Conservation (phyloP, 2,113 vertebrate genomes). For the Sisor rabdophorus region DNA sequence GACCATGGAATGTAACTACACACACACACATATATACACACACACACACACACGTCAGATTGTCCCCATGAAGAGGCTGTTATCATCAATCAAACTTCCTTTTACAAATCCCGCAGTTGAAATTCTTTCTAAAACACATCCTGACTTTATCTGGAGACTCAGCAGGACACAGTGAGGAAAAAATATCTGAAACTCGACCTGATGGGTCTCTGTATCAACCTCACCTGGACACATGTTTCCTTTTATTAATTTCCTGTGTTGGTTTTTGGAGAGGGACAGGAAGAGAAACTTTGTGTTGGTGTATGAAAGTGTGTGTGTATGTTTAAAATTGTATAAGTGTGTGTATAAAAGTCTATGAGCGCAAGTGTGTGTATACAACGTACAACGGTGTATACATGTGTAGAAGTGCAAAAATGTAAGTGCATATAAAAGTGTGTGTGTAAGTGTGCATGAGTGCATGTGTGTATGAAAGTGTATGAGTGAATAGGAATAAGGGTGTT, state of each 20-base stretch:
- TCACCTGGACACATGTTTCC: slow-evolving; percentile 16
- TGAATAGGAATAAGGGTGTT: no score
- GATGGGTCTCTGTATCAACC: neutral
- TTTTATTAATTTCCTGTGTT: neutral
- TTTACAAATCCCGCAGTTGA: neutral
- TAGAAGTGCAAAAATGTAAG: neutral
- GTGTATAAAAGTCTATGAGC: neutral
- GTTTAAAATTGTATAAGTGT: neutral
- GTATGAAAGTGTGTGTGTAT: neutral
- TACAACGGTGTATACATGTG: no score
- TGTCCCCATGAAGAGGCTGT: neutral
- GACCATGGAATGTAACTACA: slow-evolving; percentile 91
- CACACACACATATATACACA: slow-evolving; percentile 40
- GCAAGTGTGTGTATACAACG: no score
- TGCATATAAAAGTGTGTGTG: neutral
- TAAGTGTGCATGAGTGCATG: no score
- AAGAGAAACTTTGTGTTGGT: neutral
- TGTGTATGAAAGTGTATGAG: no score
- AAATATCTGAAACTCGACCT: slow-evolving; percentile 16
- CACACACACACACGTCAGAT: slow-evolving; percentile 33
- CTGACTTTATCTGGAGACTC: slow-evolving; percentile 7
- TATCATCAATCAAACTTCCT: slow-evolving; percentile 23
- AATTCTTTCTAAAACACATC: slow-evolving; percentile 3
- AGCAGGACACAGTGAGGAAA: neutral
- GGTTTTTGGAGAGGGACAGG: neutral